These are phyloP conservation scores for Phataginus tetradactyla DNA, from an alignment of 2,797 vertebrate genomes.

Conservation along the genomic window DNA sequence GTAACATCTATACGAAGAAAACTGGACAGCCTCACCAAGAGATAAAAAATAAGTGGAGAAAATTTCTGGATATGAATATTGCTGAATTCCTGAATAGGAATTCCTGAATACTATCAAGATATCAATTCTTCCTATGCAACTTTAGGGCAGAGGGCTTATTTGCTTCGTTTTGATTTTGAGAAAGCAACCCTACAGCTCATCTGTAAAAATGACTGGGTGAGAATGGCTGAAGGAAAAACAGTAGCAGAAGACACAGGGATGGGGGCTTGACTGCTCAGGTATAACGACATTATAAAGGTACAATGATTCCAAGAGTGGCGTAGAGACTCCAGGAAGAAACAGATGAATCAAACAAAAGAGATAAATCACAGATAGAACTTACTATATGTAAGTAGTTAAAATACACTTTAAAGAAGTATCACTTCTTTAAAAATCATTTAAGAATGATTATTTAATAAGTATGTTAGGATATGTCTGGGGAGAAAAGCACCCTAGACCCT, in stretches of 20 bases:
- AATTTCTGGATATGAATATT: not conserved
- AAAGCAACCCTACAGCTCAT: not conserved
- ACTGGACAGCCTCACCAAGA: not conserved
- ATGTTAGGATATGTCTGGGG: not conserved
- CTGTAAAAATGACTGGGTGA: not conserved
- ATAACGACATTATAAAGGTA: not conserved
- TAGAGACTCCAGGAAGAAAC: not conserved
- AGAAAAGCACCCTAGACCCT: not conserved
- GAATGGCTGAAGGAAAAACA: not conserved
- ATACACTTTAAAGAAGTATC: not conserved
- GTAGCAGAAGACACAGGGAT: not conserved
- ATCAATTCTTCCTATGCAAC: not conserved
- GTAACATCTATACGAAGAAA: not conserved
- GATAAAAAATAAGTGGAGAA: not conserved
- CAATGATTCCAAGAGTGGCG: not conserved
- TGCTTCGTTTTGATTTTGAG: not conserved
- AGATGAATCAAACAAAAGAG: not conserved
- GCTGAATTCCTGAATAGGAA: not conserved
- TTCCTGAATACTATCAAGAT: not conserved
- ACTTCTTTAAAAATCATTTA: not conserved
- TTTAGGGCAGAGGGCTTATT: not conserved
- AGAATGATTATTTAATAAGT: not conserved
- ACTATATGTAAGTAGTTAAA: not conserved
- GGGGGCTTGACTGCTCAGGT: not conserved
- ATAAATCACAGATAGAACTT: not conserved